Percentiles rank a stretch among this genome's conserved stretches.
Evolutionary conservation across 2,888 invertebrate species (phyloP).

Genomic region (Euproctis similis): DNA sequence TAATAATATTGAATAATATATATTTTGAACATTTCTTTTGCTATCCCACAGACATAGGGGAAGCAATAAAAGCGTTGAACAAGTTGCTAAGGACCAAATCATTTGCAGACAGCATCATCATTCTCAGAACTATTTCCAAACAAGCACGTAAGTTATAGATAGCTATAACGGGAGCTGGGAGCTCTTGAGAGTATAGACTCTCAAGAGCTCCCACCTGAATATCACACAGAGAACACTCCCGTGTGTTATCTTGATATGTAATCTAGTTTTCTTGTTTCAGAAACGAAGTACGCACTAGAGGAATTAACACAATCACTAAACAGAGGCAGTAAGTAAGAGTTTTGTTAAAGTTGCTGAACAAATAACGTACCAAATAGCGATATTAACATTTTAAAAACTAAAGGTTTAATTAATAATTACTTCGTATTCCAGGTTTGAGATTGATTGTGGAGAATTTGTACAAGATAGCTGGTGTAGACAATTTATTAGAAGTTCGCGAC

Average conservation of each 20-base stretch:
- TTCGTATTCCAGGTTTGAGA: conserved; percentile 21
- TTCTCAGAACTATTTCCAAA: conserved; percentile 32
- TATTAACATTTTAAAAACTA: too few species aligned
- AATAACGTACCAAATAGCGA: too few species aligned
- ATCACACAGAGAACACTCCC: too few species aligned
- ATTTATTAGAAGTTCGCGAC: conserved; percentile 25
- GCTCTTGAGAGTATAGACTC: too few species aligned
- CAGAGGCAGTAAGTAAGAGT: conserved; percentile 11
- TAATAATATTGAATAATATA: too few species aligned
- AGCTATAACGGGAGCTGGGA: too few species aligned
- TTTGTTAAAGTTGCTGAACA: too few species aligned
- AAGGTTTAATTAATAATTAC: background rate
- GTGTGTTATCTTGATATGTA: too few species aligned
- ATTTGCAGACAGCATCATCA: conserved; percentile 27
- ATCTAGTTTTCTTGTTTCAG: conserved; percentile 40
- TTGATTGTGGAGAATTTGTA: conserved; percentile 34
- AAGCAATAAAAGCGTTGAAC: conserved; percentile 30
- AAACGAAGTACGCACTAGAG: conserved; percentile 47
- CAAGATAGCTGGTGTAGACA: conserved; percentile 25
- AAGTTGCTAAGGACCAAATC: conserved; percentile 22
- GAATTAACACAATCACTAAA: conserved; percentile 36
- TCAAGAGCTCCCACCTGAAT: too few species aligned
- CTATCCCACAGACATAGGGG: conserved; percentile 41
- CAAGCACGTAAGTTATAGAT: conserved; percentile 44
- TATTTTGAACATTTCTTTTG: too few species aligned